A percentile compares a stretch with the other conserved stretches of the same genome.
These are phyloP conservation scores for Gambusia holbrooki DNA, from an alignment of 2,113 vertebrate genomes.

Conservation along the genomic window DNA sequence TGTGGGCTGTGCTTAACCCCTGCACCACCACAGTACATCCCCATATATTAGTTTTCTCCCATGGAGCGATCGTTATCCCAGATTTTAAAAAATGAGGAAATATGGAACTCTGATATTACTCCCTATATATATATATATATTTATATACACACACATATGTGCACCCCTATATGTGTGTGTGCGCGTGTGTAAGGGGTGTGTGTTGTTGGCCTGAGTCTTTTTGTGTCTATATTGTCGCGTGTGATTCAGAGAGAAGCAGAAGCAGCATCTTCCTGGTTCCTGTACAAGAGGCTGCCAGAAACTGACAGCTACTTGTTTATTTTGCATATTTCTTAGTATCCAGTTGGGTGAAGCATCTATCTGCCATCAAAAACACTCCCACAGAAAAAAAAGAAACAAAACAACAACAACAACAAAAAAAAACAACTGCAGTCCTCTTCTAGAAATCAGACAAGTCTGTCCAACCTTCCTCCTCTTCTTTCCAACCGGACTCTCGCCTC, in stretches of 20 bases:
- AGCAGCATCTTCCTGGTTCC: not conserved
- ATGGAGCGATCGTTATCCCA: too few relatives aligned
- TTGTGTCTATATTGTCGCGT: not conserved
- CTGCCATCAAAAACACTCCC: constrained; percentile 28
- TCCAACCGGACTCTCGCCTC: constrained; percentile 53
- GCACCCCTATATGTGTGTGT: too few relatives aligned
- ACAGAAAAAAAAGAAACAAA: constrained; percentile 28
- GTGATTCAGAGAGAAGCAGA: constrained; percentile 5
- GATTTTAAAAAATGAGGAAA: too few relatives aligned
- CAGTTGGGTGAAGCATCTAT: constrained; percentile 2
- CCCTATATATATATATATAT: too few relatives aligned
- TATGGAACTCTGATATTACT: too few relatives aligned
- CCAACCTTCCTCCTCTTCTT: constrained; percentile 25
- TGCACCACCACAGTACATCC: too few relatives aligned
- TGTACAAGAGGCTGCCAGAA: constrained; percentile 29
- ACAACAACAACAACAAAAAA: not conserved
- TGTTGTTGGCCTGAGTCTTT: constrained; percentile 1
- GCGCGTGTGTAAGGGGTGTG: not conserved
- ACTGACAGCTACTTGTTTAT: constrained; percentile 59
- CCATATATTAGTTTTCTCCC: too few relatives aligned
- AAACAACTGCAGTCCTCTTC: constrained; percentile 31
- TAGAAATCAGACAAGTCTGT: constrained; percentile 58
- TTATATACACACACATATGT: too few relatives aligned
- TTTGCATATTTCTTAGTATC: constrained; percentile 54
- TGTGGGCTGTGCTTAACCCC: too few relatives aligned